A percentile compares a stretch with the other conserved stretches of the same genome.
Evolutionary conservation across 1,140 invertebrate genomes (phyloP).

Genomic region (Apis cerana): DNA sequence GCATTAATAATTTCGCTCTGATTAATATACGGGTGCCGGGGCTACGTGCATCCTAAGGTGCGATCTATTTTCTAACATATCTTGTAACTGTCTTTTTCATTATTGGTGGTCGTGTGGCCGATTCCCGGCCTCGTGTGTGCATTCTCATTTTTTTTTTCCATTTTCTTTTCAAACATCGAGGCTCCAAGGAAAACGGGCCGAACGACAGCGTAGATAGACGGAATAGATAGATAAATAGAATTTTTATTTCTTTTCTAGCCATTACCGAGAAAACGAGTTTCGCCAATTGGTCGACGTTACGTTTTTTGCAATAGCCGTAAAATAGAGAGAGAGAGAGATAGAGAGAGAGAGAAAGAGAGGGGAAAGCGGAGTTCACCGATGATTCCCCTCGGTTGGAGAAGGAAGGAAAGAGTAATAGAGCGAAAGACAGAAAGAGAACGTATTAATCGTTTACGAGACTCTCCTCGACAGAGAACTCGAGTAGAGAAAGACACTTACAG

Average conservation of each 20-base stretch:
- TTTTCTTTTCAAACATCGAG: background rate
- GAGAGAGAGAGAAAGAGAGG: background rate
- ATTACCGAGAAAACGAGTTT: constrained; percentile 14
- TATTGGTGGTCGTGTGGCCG: background rate
- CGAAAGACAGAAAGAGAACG: background rate
- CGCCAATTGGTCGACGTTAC: constrained; percentile 29
- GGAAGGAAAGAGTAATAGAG: background rate
- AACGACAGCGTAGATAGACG: background rate
- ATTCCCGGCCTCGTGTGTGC: background rate
- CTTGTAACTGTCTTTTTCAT: constrained; percentile 65
- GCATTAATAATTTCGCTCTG: constrained; percentile 63
- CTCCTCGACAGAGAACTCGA: constrained; percentile 20
- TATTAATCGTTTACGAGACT: constrained; percentile 30
- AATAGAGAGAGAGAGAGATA: background rate
- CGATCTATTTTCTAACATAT: background rate
- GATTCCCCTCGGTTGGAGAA: background rate
- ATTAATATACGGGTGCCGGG: constrained; percentile 6
- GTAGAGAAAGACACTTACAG: constrained; percentile 78
- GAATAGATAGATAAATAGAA: background rate
- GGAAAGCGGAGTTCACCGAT: background rate
- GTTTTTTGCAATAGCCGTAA: background rate
- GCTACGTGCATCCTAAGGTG: background rate
- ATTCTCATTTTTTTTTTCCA: too few relatives aligned
- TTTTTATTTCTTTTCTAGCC: constrained; percentile 41
- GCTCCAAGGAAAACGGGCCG: background rate